phyloP scores from a whole-genome alignment of 2,797 vertebrate genomes.

The Tamandua tetradactyla region DNA sequence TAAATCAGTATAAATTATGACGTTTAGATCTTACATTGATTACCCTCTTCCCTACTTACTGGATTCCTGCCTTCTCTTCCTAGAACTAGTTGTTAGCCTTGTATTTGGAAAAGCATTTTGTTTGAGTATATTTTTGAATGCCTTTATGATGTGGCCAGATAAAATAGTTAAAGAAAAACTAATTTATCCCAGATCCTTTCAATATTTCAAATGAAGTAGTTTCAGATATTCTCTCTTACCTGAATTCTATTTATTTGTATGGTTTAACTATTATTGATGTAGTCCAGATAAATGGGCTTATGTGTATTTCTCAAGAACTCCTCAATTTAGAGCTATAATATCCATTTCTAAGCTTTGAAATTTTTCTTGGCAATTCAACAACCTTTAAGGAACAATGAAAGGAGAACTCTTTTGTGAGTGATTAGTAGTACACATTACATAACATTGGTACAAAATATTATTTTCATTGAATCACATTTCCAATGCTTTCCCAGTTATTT shows the following conservation, averaged over 20 bases:
- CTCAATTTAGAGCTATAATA: slow-evolving; percentile 10
- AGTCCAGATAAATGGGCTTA: not conserved
- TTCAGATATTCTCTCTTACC: not conserved
- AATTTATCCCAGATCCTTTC: not conserved
- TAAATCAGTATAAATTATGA: not conserved
- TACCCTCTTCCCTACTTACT: not conserved
- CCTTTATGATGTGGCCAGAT: not conserved
- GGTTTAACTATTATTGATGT: not conserved
- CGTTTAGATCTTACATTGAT: not conserved
- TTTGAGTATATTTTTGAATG: not conserved
- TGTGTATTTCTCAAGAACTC: not conserved
- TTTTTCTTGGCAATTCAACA: not conserved
- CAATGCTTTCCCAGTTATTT: not conserved
- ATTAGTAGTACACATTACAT: not conserved
- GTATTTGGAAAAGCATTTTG: not conserved
- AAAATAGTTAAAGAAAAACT: not conserved
- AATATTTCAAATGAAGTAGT: not conserved
- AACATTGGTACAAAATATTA: not conserved
- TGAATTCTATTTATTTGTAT: slow-evolving; percentile 20
- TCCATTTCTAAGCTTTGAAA: not conserved
- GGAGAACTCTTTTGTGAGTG: not conserved
- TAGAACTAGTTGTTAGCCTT: not conserved
- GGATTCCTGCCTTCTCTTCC: not conserved
- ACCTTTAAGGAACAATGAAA: not conserved
- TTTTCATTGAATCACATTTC: not conserved